phyloP scores from a whole-genome alignment of 2,113 vertebrate genomes.

The Pogonocichla stellata region DNA sequence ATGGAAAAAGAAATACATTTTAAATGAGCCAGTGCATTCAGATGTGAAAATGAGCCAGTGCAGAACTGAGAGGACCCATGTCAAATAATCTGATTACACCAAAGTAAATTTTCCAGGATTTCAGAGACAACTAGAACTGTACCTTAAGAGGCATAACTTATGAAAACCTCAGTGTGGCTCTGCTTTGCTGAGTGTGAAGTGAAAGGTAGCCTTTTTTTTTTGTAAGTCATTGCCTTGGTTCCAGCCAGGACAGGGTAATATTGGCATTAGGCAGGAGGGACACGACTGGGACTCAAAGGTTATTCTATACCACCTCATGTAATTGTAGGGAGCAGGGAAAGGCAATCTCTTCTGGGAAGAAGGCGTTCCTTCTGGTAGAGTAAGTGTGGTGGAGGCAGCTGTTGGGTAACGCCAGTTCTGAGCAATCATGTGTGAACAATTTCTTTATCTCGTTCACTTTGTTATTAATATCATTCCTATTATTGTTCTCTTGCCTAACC shows the following conservation, averaged over 20 bases:
- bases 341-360: neutral
- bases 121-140: neutral
- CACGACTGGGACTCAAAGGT: rapidly evolving
- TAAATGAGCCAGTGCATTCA: neutral
- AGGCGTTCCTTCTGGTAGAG: neutral
- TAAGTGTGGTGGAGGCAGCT: neutral
- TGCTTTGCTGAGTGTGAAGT: neutral
- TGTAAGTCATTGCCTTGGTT: neutral
- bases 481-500: neutral
- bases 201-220: neutral
- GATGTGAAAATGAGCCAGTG: neutral
- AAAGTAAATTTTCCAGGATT: slow-evolving; percentile 2
- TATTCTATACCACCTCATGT: neutral
- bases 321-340: neutral
- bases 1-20: neutral
- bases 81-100: neutral
- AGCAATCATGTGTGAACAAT: neutral
- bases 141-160: neutral
- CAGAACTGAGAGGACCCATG: neutral
- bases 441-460: neutral
- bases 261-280: neutral
- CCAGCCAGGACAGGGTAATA: neutral
- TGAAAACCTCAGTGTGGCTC: neutral
- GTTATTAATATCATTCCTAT: neutral
- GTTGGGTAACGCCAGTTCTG: rapidly evolving